Conservation (phyloP, 2,888 invertebrate species). For the Pediacus dermestoides region DNA sequence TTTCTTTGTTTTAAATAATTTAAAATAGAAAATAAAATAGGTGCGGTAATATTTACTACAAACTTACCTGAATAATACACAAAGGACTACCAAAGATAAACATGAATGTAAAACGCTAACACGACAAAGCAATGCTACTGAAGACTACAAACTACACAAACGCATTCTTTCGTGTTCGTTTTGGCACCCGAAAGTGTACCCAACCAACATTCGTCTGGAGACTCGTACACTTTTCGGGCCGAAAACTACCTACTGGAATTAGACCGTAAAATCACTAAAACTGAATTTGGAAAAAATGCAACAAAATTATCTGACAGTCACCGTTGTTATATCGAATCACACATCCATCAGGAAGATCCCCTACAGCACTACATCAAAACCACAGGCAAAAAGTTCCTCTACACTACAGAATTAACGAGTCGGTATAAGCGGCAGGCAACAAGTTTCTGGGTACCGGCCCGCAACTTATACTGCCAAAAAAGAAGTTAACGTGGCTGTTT, state of each 20-base stretch:
- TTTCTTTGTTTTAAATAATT: too few species aligned
- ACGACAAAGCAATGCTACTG: too few species aligned
- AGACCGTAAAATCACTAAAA: slow-evolving; percentile 1
- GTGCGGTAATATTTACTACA: slow-evolving; percentile 16
- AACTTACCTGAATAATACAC: slow-evolving; percentile 28
- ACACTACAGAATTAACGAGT: slow-evolving; percentile 24
- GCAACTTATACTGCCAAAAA: slow-evolving; percentile 20
- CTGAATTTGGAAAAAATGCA: slow-evolving; percentile 9
- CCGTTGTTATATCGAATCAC: slow-evolving; percentile 26
- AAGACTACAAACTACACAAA: too few species aligned
- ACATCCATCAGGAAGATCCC: too few species aligned
- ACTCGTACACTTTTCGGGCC: too few species aligned
- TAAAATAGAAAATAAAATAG: too few species aligned
- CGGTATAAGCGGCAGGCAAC: slow-evolving; percentile 28
- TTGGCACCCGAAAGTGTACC: too few species aligned
- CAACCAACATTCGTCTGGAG: too few species aligned
- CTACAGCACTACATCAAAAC: slow-evolving; percentile 24
- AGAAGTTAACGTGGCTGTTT: slow-evolving; percentile 45
- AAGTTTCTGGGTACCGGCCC: slow-evolving; percentile 14
- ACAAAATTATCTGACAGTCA: slow-evolving; percentile 21
- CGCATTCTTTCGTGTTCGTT: too few species aligned
- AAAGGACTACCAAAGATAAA: slow-evolving; percentile 43
- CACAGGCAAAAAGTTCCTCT: slow-evolving; percentile 42
- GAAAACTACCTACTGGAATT: slow-evolving; percentile 12
- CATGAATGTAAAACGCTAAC: slow-evolving; percentile 22